Base-by-base conservation (phyloP, 1,140 invertebrate genomes). In the Aphelenchoides besseyi region DNA sequence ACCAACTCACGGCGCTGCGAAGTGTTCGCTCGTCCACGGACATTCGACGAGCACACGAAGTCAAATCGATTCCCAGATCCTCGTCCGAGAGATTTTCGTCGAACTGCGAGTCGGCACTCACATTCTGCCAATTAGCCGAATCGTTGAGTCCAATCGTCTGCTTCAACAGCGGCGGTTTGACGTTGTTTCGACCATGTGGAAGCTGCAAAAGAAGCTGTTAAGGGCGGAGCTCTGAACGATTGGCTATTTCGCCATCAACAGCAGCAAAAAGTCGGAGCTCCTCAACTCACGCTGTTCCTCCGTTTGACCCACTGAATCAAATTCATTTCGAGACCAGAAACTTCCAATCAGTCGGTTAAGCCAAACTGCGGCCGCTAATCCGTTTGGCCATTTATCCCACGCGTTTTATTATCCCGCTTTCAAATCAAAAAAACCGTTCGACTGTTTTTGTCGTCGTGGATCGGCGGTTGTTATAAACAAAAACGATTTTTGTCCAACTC, bases 1-100 rank as follows among this genome's bases (percentile, higher is more conserved):
- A n/a, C n/a, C n/a, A n/a, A n/a, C n/a, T n/a, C n/a, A n/a, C n/a
- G n/a, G 75, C 75, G 32, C 64, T 76, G 41, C 69, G 54, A 5
- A 76, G 41, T 18, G 75, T 75, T 29, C 67, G 18, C 66, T 76
- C 75, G 35, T 75, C 77, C 16, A 76, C 48, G 28, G 77, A 76
- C 16, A 76, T 37, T 63, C 75, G 48, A 33, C 75, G 8, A 28
- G 28, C 32, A 23, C n/a, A 36, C 8, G 29, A n/a, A 48, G 9
- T 73, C 30, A 74, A 30, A 16, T 41, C 41, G 36, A 76, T 75
- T 26, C 28, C 28, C 12, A 73, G 26, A 29, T 73, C 72, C 3
- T 74, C 73, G 35, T 74, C 72, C 9, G 72, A 36, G 36, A 36
- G 53, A n/a, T 41, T 32, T 16, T 71, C 70, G 32, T 71, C 69